These are phyloP conservation scores for Rhopilema esculentum DNA, from an alignment of 30 jellyfish, hydroid and myxozoan species.

Conservation along the genomic window DNA sequence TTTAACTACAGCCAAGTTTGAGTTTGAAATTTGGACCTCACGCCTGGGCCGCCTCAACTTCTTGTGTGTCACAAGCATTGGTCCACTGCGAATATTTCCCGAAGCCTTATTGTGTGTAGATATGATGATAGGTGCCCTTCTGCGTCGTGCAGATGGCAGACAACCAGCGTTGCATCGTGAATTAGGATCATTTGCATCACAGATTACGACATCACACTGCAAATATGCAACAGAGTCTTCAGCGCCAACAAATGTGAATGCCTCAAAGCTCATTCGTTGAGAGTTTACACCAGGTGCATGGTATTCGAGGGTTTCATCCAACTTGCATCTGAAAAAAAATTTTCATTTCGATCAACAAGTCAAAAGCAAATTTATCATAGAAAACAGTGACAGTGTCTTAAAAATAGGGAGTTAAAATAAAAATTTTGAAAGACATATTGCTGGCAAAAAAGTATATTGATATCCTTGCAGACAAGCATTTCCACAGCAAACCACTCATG, in stretches of 20 bases:
- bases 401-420: too few relatives aligned
- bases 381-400: too few relatives aligned
- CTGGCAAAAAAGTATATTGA: too few relatives aligned
- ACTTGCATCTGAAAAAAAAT: constrained; percentile 63
- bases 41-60: constrained; percentile 53
- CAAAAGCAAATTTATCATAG: too few relatives aligned
- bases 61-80: constrained; percentile 47
- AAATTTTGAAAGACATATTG: too few relatives aligned
- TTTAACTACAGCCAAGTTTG: not conserved
- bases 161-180: constrained; percentile 77
- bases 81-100: constrained; percentile 58
- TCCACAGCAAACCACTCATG: too few relatives aligned
- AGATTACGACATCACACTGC: constrained; percentile 86
- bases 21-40: constrained; percentile 15
- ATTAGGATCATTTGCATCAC: constrained; percentile 73
- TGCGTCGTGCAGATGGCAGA: constrained; percentile 51
- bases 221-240: constrained; percentile 83
- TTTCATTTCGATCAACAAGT: not conserved
- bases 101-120: constrained; percentile 13
- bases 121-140: constrained; percentile 64
- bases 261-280: constrained; percentile 89
- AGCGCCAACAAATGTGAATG: constrained; percentile 87
- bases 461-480: too few relatives aligned
- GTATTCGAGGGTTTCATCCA: constrained; percentile 67
- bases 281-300: constrained; percentile 65